These are phyloP conservation scores for Stegophylla sp. DNA, from an alignment of 2,888 invertebrate species.

Conservation along the genomic window DNA sequence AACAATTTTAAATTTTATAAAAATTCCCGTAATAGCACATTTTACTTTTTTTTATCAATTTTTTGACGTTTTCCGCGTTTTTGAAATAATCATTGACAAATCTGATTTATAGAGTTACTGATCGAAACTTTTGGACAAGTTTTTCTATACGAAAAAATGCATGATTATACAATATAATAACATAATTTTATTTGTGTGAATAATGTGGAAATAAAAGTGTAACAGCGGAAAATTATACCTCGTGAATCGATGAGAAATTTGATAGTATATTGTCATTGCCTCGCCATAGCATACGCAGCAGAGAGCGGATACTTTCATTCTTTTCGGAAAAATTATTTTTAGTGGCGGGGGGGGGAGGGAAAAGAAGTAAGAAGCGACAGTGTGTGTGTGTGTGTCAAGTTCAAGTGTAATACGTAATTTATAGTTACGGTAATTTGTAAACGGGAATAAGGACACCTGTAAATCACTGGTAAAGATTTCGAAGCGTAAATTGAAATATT, in stretches of 20 bases:
- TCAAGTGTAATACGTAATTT: slow-evolving; percentile 42
- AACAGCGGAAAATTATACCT: background rate
- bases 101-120: too few species aligned
- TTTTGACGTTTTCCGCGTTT: too few species aligned
- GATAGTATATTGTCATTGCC: background rate
- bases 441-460: slow-evolving; percentile 40
- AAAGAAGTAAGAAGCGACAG: background rate
- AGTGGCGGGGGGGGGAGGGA: background rate
- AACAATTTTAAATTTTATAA: too few species aligned
- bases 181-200: background rate
- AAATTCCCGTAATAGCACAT: too few species aligned
- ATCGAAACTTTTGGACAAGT: too few species aligned
- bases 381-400: too few species aligned
- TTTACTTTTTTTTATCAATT: too few species aligned
- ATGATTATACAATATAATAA: too few species aligned
- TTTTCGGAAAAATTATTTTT: background rate
- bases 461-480: slow-evolving; percentile 28
- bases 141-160: too few species aligned
- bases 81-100: too few species aligned
- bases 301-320: background rate
- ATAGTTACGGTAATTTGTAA: slow-evolving; percentile 43
- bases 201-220: background rate
- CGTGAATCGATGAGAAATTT: background rate
- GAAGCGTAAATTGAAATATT: slow-evolving; percentile 15
- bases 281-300: background rate